Conservation (phyloP, 2,888 invertebrate species). For the Lochmaea crataegi region DNA sequence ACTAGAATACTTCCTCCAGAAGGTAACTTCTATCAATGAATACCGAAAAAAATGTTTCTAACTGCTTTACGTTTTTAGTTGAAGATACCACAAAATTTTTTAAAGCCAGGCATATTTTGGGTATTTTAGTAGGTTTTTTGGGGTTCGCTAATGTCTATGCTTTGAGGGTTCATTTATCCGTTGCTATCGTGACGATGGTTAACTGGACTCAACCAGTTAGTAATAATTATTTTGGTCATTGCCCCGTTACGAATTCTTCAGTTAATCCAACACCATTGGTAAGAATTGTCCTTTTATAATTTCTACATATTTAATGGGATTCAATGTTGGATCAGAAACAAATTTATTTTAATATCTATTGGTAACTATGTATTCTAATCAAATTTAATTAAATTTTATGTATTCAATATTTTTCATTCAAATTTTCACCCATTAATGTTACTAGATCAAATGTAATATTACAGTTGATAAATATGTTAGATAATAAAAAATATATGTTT, state of each 20-base stretch:
- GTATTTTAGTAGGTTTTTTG: constrained; percentile 86
- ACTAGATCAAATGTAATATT: too few relatives aligned
- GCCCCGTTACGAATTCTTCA: constrained; percentile 67
- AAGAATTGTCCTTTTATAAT: constrained; percentile 37
- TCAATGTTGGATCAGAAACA: too few relatives aligned
- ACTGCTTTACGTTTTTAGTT: constrained; percentile 56
- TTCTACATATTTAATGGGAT: too few relatives aligned
- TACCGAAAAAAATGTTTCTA: neutral
- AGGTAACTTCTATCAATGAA: constrained; percentile 52
- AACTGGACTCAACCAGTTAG: constrained; percentile 74
- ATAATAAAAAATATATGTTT: constrained; percentile 31
- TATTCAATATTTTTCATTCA: too few relatives aligned
- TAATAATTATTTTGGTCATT: constrained; percentile 72
- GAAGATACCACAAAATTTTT: constrained; percentile 76
- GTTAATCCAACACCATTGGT: constrained; percentile 59
- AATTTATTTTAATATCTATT: too few relatives aligned
- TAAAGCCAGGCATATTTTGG: constrained; percentile 81
- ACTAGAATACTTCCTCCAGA: constrained; percentile 64
- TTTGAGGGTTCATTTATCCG: constrained; percentile 90
- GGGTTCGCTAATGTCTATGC: constrained; percentile 92
- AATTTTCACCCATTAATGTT: too few relatives aligned
- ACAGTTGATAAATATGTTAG: too few relatives aligned
- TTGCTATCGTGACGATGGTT: constrained; percentile 96
- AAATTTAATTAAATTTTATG: too few relatives aligned
- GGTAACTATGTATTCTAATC: too few relatives aligned